These are phyloP conservation scores for Nymphalis c-album DNA, from an alignment of 2,888 invertebrate species.

Conservation along the genomic window DNA sequence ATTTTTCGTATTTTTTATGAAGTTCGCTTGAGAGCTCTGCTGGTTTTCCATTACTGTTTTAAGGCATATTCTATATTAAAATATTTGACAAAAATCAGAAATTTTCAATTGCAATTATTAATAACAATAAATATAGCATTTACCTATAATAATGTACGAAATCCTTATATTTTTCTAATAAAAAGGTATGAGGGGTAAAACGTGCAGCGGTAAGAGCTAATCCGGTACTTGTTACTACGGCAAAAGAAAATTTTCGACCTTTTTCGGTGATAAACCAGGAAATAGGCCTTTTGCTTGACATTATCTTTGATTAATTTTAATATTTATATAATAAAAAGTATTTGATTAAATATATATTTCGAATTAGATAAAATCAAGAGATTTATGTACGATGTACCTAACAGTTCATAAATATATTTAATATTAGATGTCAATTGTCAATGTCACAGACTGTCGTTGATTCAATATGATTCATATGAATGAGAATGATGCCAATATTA, in stretches of 20 bases:
- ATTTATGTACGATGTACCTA: too few species aligned
- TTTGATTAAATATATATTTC: too few species aligned
- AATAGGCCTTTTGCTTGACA: slow-evolving; percentile 59
- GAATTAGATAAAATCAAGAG: too few species aligned
- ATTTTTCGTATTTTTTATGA: slow-evolving; percentile 75
- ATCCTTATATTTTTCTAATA: slow-evolving; percentile 82
- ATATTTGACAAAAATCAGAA: slow-evolving; percentile 36
- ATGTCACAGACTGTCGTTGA: too few species aligned
- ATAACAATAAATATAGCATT: slow-evolving; percentile 22
- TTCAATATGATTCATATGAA: too few species aligned
- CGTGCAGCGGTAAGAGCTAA: slow-evolving; percentile 76
- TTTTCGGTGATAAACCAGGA: slow-evolving; percentile 80
- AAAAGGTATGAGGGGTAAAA: slow-evolving; percentile 83
- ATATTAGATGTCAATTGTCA: too few species aligned
- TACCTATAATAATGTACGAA: slow-evolving; percentile 84
- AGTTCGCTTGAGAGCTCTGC: slow-evolving; percentile 79
- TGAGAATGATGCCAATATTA: too few species aligned
- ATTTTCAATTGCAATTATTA: slow-evolving; percentile 8
- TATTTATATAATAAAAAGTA: background rate
- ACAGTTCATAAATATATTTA: too few species aligned
- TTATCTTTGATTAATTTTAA: slow-evolving; percentile 34
- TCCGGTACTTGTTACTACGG: slow-evolving; percentile 66
- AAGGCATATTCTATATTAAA: too few species aligned
- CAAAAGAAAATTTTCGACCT: slow-evolving; percentile 79
- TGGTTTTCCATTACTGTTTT: slow-evolving; percentile 81